Conservation (phyloP, 2,113 vertebrate genomes). For the Stigmatopora nigra region DNA sequence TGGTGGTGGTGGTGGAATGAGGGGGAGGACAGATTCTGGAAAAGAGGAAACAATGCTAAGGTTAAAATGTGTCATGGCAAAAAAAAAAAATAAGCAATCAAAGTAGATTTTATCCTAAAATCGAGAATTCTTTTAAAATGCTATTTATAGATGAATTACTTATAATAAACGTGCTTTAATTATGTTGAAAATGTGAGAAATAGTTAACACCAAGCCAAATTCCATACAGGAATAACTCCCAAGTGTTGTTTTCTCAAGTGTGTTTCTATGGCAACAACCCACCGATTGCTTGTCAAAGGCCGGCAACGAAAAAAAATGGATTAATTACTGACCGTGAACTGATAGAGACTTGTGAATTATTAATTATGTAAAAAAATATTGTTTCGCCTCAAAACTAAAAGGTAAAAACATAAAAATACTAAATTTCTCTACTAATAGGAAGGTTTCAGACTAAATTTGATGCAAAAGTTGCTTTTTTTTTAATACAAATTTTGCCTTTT, state of each 20-base stretch:
- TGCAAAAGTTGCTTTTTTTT: neutral
- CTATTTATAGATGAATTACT: too few species aligned
- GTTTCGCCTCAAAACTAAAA: neutral
- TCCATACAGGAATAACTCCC: conserved; percentile 47
- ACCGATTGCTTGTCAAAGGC: neutral
- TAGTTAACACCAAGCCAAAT: conserved; percentile 1
- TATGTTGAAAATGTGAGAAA: neutral
- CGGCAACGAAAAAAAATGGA: conserved; percentile 4
- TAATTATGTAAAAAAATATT: neutral
- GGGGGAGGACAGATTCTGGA: neutral
- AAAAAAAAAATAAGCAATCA: neutral
- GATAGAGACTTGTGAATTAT: conserved; percentile 25
- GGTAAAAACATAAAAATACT: neutral
- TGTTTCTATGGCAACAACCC: conserved; percentile 59
- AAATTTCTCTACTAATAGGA: neutral
- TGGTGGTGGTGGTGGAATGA: neutral
- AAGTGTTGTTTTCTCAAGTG: conserved; percentile 46
- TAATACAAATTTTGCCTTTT: neutral
- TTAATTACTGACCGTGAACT: conserved; percentile 31
- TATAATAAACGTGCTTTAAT: too few species aligned
- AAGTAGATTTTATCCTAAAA: neutral
- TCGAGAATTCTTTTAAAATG: too few species aligned
- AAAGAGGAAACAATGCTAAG: neutral
- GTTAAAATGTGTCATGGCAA: neutral
- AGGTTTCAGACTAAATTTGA: neutral